Evolutionary conservation across 2,888 invertebrate species (phyloP).

Genomic region (Hecatera dysodea): DNA sequence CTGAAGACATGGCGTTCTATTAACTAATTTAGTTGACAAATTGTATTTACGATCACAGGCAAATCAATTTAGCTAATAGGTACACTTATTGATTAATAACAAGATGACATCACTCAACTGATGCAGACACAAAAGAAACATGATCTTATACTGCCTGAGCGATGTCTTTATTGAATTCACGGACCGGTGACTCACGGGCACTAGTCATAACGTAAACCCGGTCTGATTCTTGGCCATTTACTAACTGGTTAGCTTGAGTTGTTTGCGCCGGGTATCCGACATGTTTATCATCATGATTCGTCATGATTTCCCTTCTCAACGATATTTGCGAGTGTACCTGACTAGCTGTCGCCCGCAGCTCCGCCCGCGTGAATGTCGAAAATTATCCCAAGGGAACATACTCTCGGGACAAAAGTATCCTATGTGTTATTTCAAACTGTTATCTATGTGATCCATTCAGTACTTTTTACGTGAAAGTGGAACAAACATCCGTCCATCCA

Average conservation of each 20-base stretch:
- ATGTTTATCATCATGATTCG: not conserved
- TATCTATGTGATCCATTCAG: too few species aligned
- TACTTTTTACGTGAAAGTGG: too few species aligned
- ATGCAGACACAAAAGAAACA: not conserved
- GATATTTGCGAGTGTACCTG: too few species aligned
- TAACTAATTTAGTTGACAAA: not conserved
- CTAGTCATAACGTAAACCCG: too few species aligned
- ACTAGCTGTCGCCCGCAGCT: too few species aligned
- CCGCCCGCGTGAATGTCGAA: too few species aligned
- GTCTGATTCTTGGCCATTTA: not conserved
- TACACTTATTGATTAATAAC: not conserved
- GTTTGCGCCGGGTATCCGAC: not conserved
- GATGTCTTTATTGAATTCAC: not conserved
- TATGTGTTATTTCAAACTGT: too few species aligned
- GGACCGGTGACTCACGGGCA: not conserved
- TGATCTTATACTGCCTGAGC: constrained; percentile 2
- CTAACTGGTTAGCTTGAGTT: not conserved
- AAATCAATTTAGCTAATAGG: not conserved
- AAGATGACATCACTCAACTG: constrained; percentile 5
- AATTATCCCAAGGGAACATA: too few species aligned
- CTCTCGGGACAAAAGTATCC: too few species aligned
- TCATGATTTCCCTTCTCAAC: not conserved
- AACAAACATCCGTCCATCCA: too few species aligned
- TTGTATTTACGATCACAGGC: not conserved
- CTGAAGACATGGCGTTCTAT: not conserved